Base-by-base conservation (phyloP, 53 echinoderm and acorn worm species). In the Luidia sarsii region DNA sequence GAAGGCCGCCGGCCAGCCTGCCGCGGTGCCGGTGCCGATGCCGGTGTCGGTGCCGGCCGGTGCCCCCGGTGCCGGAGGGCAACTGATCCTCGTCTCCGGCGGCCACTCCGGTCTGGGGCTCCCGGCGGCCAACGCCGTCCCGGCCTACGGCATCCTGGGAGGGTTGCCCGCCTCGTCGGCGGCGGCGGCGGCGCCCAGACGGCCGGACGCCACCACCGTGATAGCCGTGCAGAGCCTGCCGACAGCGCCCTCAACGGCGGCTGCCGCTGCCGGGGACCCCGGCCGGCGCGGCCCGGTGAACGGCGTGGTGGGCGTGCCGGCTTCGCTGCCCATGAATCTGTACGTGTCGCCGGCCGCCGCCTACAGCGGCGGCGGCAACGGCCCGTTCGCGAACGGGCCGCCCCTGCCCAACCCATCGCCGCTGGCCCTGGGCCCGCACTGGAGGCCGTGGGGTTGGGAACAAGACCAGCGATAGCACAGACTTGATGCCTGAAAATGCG, bases 361-460 rank as follows among this genome's bases (percentile, higher is more conserved):
- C 1, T 61, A 77, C 62, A 27, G 62, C 33, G 62, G 61, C 28
- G 62, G 59, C 39, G 48, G 9, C 30, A 45, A 20, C 51, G 70
- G 61, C 46, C 77, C 59, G 30, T 77, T 77, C 77, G 33, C 61
- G 61, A 77, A 77, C 46, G 77, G 77, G 51, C 62, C 31, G 13
- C 36, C 77, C 57, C 46, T 77, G 33, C 45, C 60, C 11, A 59
- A 27, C 55, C 59, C 60, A 1, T 29, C 75, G 0, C 6, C 77
- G 29, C 31, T 60, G n/a, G 59, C 41, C 31, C 16, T 59, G 20
- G 77, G 31, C 18, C 46, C 62, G 27, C 77, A 77, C 35, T 77
- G 77, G 77, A 45, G 77, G 13, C 77, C 77, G 0, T 77, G 77
- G 77, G 77, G 77, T 20, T 77, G 59, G 60, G 77, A 77, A 20